Base-by-base conservation (phyloP, 1,140 invertebrate genomes). In the Cherax quadricarinatus region DNA sequence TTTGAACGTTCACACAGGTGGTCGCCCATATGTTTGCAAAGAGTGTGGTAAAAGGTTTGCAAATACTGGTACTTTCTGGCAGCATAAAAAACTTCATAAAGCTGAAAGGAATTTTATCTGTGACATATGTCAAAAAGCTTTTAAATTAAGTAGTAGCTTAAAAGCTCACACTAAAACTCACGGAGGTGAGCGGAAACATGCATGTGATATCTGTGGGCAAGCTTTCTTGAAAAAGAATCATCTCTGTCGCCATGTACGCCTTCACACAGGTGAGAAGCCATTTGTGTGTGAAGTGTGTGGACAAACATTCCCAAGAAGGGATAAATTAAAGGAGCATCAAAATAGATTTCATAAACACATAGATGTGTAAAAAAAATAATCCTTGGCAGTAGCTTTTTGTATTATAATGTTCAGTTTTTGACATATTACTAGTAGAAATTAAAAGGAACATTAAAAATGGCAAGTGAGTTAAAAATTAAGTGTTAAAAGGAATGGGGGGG, bases 251-350 rank as follows among this genome's bases (percentile, higher is more conserved):
- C 81, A 83, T 60, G 30, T 30, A 18, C 81, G 18, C 12, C 51
- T 53, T 30, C 70, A 75, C 12, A 57, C 81, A 24, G 81, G 81
- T 57, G 81, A 83, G 30, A 83, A 57, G 51, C 51, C 81, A n/a
- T 83, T 57, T 60, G 57, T 83, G 7, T 83, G 81, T 24, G 81
- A 83, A 30, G 57, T 21, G 18, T 83, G 81, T 83, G 81, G 81
- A 48, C 51, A 57, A 14, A 18, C 81, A 14, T 83, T 83, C 81
- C 81, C 81, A 60, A 60, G 81, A 60, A 51, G 51, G 51, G 81
- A 83, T 83, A 83, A 57, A 60, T 83, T 83, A 21, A 66, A 83
- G 30, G 81, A 83, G 21, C 81, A 83, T 41, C 81, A 83, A 21
- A 48, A 83, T 3, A 83, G n/a, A 60, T 41, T n/a, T 57, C 81